Evolutionary conservation across 2,888 invertebrate species (phyloP), one percentile per base, ranked within the genome.

Genomic region (Alentia gelatinosa): DNA sequence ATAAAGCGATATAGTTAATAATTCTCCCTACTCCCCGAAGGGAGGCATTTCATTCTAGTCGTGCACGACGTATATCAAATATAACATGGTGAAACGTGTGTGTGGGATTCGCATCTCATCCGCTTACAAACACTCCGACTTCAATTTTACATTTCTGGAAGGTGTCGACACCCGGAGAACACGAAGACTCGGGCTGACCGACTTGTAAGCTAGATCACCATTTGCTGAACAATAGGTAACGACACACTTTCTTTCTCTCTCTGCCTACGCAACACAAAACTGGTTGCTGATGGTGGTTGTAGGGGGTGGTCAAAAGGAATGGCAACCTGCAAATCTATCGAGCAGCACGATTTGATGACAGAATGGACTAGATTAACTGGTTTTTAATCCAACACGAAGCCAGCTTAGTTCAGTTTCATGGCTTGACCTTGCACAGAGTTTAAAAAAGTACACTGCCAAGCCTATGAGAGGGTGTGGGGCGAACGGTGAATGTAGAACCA

Each of bases 301-400:
- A 37, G 37, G 79, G 35, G 79, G 5, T 79, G 79, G 35, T 35
- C 12, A 35, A 15, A 35, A 37, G 79, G 79, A 33, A 56, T 39
- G 79, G 39, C 79, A 35, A 79, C 39, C 39, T 37, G n/a, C 37
- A 4, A 79, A 79, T 79, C 79, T 9, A 79, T 79, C 79, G 79
- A 79, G 68, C 68, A 30, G 68, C 68, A 26, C 23, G 39, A n/a
- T 15, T 35, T 79, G 79, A 39, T 39, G 23, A 3, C 37, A 79
- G 30, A 68, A 79, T 39, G 79, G 79, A 79, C 79, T 79, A 79
- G 79, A 79, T 79, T 79, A 39, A 68, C 68, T 68, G 68, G n/a
- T 19, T 74, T 33, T 74, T n/a, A 79, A 79, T 37, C 74, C 74
- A 74, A 74, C 39, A 79, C 4, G 19, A 19, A 37, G 79, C 19